Evolutionary conservation across 2,113 vertebrate genomes (phyloP).

Genomic region (Apus apus): DNA sequence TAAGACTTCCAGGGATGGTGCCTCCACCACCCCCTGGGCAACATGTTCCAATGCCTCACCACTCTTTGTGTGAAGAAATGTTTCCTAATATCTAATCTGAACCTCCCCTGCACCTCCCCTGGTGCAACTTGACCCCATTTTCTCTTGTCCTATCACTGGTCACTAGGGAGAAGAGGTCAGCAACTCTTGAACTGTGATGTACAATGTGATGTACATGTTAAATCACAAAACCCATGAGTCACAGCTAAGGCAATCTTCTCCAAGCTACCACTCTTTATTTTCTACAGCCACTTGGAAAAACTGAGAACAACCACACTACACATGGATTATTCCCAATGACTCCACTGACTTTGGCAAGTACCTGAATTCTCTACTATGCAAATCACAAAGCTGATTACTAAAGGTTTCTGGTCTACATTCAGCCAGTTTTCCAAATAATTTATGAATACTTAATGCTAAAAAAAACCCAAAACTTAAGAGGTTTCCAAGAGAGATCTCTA

Average conservation of each 20-base stretch:
- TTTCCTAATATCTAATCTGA: too few relatives aligned
- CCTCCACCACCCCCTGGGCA: too few relatives aligned
- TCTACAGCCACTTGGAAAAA: not conserved
- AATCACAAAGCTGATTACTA: not conserved
- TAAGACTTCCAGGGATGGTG: too few relatives aligned
- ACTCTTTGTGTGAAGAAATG: too few relatives aligned
- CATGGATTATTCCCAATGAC: not conserved
- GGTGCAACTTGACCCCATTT: too few relatives aligned
- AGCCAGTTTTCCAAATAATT: not conserved
- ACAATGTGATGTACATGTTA: rapidly evolving
- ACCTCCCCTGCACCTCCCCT: too few relatives aligned
- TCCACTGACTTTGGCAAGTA: not conserved
- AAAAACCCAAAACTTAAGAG: not conserved
- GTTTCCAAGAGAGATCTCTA: not conserved
- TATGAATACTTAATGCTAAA: not conserved
- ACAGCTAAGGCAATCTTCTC: not conserved
- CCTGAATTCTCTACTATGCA: not conserved
- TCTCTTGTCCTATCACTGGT: too few relatives aligned
- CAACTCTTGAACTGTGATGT: too few relatives aligned
- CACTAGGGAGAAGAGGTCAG: too few relatives aligned
- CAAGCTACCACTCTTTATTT: not conserved
- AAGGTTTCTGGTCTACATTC: not conserved
- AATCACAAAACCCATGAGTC: not conserved
- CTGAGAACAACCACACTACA: not conserved
- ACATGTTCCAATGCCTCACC: too few relatives aligned